Evolutionary conservation across 2,888 invertebrate genomes (phyloP).

Genomic region (Auanema sp.): DNA sequence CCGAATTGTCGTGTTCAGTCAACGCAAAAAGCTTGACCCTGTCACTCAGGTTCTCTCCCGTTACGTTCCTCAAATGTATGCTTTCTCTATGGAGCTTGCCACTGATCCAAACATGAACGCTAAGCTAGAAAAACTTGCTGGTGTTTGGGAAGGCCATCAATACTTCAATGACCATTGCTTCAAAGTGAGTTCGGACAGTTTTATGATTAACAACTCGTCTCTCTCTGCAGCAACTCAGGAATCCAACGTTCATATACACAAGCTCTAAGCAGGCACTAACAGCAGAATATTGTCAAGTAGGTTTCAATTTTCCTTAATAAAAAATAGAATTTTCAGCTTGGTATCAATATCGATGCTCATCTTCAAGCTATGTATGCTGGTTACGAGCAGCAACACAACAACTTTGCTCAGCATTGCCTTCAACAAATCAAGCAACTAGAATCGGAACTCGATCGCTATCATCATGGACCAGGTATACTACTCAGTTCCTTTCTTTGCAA

Average conservation of each 20-base stretch:
- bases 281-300: slow-evolving; percentile 14
- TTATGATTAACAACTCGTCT: too few relatives aligned
- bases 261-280: slow-evolving; percentile 7
- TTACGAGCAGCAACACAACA: slow-evolving; percentile 91
- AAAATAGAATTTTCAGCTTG: slow-evolving; percentile 8
- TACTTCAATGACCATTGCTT: slow-evolving; percentile 66
- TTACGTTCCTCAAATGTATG: slow-evolving; percentile 96
- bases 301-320: background rate
- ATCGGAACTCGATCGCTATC: slow-evolving; percentile 2
- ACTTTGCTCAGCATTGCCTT: slow-evolving; percentile 86
- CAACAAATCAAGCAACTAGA: slow-evolving; percentile 48
- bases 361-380: slow-evolving; percentile 81
- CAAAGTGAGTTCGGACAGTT: slow-evolving; percentile 38
- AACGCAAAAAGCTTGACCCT: slow-evolving; percentile 90
- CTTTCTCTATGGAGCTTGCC: slow-evolving; percentile 83
- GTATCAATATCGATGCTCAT: slow-evolving; percentile 69
- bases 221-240: slow-evolving; percentile 73
- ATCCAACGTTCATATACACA: slow-evolving; percentile 71
- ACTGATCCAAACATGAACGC: slow-evolving; percentile 21
- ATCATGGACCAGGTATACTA: background rate
- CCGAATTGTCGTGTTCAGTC: slow-evolving; percentile 73
- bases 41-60: slow-evolving; percentile 89
- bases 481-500: background rate
- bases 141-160: slow-evolving; percentile 90
- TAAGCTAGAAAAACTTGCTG: slow-evolving; percentile 80